These are phyloP conservation scores for Parotocinclus haroldoi DNA, from an alignment of 2,797 vertebrate species.

Conservation along the genomic window DNA sequence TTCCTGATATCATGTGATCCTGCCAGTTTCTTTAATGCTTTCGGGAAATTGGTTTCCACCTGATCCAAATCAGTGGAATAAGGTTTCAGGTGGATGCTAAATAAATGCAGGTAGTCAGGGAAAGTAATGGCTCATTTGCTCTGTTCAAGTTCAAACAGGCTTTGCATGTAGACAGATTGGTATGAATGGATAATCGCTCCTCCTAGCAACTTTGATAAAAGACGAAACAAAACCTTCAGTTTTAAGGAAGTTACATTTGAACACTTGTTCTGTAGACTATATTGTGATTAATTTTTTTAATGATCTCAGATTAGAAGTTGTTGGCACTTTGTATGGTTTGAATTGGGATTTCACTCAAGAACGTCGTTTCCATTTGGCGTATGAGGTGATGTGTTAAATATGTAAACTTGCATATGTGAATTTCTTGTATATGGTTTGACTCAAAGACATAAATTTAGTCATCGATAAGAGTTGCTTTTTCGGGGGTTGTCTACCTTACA, in stretches of 20 bases:
- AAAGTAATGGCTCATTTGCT: conserved; percentile 27
- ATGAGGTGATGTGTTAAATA: too few relatives aligned
- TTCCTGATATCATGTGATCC: background rate
- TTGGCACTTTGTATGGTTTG: too few relatives aligned
- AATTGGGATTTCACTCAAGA: too few relatives aligned
- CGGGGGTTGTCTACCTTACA: background rate
- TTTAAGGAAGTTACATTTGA: background rate
- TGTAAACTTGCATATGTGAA: background rate
- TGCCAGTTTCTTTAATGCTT: conserved; percentile 14
- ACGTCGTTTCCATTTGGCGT: too few relatives aligned
- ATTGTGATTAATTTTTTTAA: too few relatives aligned
- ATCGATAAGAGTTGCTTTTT: background rate
- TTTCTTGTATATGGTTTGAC: background rate
- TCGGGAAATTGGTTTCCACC: conserved; percentile 5
- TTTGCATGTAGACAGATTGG: conserved; percentile 22
- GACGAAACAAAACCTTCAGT: conserved; percentile 17
- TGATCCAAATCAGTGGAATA: conserved; percentile 7
- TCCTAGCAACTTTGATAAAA: conserved; percentile 44
- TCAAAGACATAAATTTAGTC: background rate
- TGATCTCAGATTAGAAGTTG: too few relatives aligned
- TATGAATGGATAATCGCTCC: conserved; percentile 37
- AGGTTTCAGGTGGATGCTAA: conserved; percentile 26
- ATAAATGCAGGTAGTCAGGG: conserved; percentile 9
- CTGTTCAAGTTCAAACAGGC: conserved; percentile 55
- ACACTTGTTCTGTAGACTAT: background rate